Base-by-base conservation (phyloP, 2,888 invertebrate species). In the Pseudanteris insignis region DNA sequence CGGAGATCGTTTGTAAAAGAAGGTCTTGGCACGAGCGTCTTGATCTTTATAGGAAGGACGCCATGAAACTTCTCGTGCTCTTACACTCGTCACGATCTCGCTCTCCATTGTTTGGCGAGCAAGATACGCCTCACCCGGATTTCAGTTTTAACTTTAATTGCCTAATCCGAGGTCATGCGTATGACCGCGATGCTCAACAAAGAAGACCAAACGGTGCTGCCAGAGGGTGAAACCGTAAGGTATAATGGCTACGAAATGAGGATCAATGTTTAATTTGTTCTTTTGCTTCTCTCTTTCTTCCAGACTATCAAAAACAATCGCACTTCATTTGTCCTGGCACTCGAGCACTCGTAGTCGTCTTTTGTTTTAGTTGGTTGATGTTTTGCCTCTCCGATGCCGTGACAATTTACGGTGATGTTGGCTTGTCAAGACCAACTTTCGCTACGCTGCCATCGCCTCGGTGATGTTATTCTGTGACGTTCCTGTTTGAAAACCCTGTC, bases 1-100 rank as follows among this genome's bases (percentile, higher is more conserved):
- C n/a, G n/a, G n/a, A n/a, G n/a, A 33, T 26, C 43, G 57, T 37
- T 57, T 50, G 51, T 47, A 46, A 59, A 53, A 59, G 50, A 14
- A 21, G 37, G 43, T 18, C 26, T 38, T 25, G 48, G 59, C 41
- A 53, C 59, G 53, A 46, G 59, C 47, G 48, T 8, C 32, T 24
- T 21, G 21, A 50, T 50, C 28, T 57, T 48, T 57, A 57, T 40
- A 36, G 41, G 8, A 12, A 29, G 30, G 14, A 41, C 21, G 11
- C 47, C 13, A 11, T 13, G 40, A 24, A 24, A 21, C 10, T 18
- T 33, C 37, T 12, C 43, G 33, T 21, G 38, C 41, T 33, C 43
- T 32, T 43, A 33, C 13, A 28, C 33, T 21, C 13, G 36, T 10
- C 44, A 32, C 50, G 50, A 50, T 34, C 50, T 44, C 50, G 26